Conservation (phyloP, 2,797 vertebrate genomes). For the Prionace glauca region DNA sequence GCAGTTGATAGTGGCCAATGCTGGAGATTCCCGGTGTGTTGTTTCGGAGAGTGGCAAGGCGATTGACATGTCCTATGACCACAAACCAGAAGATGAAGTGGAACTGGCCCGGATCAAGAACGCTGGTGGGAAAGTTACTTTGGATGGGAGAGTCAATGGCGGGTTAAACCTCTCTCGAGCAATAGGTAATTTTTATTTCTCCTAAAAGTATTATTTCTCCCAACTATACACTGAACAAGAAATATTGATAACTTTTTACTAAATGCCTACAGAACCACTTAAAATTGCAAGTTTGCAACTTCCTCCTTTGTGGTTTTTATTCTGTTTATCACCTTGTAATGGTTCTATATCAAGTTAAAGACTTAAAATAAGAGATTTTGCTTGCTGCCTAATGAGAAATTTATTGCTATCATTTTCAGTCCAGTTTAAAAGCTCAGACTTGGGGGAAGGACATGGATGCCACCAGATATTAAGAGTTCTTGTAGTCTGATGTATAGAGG, state of each 20-base stretch:
- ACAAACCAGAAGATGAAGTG: slow-evolving; percentile 94
- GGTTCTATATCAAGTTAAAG: neutral
- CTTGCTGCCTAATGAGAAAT: neutral
- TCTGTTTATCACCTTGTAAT: neutral
- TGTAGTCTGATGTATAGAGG: neutral
- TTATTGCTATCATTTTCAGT: neutral
- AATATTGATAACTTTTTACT: neutral
- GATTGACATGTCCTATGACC: slow-evolving; percentile 95
- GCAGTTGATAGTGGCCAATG: slow-evolving; percentile 95
- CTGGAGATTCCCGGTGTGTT: slow-evolving; percentile 93
- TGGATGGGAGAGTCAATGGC: slow-evolving; percentile 93
- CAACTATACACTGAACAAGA: neutral
- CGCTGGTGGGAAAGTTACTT: slow-evolving; percentile 93
- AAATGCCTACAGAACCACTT: neutral
- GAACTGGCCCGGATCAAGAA: slow-evolving; percentile 94
- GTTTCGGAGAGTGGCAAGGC: slow-evolving; percentile 88
- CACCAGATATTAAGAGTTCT: neutral
- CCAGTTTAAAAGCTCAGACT: neutral
- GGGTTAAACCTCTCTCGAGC: slow-evolving; percentile 96
- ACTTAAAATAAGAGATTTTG: neutral
- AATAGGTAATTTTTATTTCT: slow-evolving; percentile 64
- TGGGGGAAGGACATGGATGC: neutral
- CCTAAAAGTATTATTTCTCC: neutral
- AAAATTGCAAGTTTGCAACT: neutral
- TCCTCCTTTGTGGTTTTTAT: neutral